phyloP scores from a whole-genome alignment of 2,797 vertebrate species.

The Malurus splendens region DNA sequence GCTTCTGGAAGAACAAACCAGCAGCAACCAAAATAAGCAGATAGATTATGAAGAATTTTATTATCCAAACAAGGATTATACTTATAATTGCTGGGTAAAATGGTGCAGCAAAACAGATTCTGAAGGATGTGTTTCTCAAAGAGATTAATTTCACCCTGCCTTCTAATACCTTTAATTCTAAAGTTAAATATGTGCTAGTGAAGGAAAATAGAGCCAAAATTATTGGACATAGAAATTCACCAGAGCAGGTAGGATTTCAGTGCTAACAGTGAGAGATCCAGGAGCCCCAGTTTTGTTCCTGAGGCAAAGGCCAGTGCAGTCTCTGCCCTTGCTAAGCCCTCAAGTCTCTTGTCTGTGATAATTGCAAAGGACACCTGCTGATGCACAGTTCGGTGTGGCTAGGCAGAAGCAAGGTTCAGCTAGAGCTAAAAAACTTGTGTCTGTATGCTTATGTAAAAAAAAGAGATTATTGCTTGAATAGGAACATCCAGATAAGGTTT shows the following conservation, averaged over 20 bases:
- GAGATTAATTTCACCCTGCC: neutral
- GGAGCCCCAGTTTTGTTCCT: neutral
- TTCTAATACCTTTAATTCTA: neutral
- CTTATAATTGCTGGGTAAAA: neutral
- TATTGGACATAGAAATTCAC: neutral
- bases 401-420: neutral
- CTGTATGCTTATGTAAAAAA: neutral
- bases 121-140: neutral
- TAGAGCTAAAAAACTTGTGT: neutral
- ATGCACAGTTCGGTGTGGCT: neutral
- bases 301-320: neutral
- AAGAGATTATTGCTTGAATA: neutral
- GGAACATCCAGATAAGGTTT: neutral
- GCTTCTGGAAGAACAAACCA: conserved; percentile 76
- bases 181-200: neutral
- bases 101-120: neutral
- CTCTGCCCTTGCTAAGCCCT: neutral
- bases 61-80: neutral
- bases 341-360: neutral
- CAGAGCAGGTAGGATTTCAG: neutral
- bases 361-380: neutral
- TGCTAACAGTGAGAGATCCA: neutral
- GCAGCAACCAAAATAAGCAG: neutral
- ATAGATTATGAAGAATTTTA: neutral
- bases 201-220: neutral